These are phyloP conservation scores for Eurypyga helias DNA, from an alignment of 2,113 vertebrate species.

Conservation along the genomic window DNA sequence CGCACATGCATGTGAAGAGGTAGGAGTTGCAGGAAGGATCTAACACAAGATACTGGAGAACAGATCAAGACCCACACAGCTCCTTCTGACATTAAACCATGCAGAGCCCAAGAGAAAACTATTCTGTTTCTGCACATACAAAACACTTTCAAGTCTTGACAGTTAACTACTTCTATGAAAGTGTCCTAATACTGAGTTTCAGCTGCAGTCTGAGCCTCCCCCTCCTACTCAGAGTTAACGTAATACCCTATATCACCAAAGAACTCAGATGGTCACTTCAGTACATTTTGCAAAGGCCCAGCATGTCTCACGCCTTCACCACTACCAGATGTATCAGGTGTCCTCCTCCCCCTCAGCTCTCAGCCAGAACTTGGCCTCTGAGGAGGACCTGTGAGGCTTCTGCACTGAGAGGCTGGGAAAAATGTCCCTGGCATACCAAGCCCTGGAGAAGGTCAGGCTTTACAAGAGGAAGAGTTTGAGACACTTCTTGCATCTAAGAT, in stretches of 20 bases:
- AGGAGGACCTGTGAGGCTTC: not conserved
- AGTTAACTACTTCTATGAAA: not conserved
- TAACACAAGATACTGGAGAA: not conserved
- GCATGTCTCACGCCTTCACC: not conserved
- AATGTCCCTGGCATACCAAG: fast-evolving
- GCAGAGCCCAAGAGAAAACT: fast-evolving
- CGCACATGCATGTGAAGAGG: fast-evolving
- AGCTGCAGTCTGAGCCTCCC: not conserved
- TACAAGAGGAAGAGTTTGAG: not conserved
- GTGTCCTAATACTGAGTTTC: not conserved
- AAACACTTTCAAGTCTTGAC: not conserved
- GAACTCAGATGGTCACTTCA: not conserved
- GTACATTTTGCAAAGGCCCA: not conserved
- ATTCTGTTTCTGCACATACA: not conserved
- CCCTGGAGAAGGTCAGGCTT: not conserved
- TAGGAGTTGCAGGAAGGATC: not conserved
- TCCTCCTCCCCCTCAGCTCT: not conserved
- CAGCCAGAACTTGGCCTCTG: not conserved
- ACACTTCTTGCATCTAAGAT: not conserved
- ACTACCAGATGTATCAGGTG: not conserved
- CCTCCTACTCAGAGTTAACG: not conserved
- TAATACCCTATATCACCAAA: not conserved
- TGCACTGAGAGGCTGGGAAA: not conserved
- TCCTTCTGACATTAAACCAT: not conserved
- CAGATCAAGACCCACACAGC: not conserved